Percentiles rank a stretch among this genome's conserved stretches.
phyloP scores from a whole-genome alignment of 2,888 invertebrate species.

The Ariolimax columbianus region DNA sequence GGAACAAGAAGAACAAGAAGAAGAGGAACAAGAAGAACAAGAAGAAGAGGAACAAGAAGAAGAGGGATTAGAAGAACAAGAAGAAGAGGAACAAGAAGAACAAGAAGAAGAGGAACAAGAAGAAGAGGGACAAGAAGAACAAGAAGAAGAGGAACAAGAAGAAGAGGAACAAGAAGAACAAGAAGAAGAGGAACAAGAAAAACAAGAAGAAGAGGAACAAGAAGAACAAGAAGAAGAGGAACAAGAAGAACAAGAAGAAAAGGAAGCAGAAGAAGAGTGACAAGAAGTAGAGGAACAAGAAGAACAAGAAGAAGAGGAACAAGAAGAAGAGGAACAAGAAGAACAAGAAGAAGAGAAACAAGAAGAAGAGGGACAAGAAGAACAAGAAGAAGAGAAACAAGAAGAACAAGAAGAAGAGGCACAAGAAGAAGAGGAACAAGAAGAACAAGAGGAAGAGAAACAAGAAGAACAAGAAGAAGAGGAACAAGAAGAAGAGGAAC shows the following conservation, averaged over 20 bases:
- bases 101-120: neutral
- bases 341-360: too few species aligned
- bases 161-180: neutral
- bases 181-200: neutral
- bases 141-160: neutral
- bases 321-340: neutral
- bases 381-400: too few species aligned
- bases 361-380: too few species aligned
- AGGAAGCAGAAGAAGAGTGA: too few species aligned
- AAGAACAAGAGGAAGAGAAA: too few species aligned
- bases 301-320: neutral
- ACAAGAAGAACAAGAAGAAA: slow-evolving; percentile 11
- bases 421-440: too few species aligned
- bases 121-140: too few species aligned
- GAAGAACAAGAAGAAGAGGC: too few species aligned
- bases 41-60: neutral
- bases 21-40: neutral
- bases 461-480: neutral
- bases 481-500: neutral
- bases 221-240: slow-evolving; percentile 3
- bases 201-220: too few species aligned
- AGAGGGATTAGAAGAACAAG: too few species aligned
- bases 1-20: slow-evolving; percentile 4
- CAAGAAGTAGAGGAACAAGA: neutral
- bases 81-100: neutral